phyloP scores from a whole-genome alignment of 2,888 invertebrate genomes.

The Corbicula japonica region DNA sequence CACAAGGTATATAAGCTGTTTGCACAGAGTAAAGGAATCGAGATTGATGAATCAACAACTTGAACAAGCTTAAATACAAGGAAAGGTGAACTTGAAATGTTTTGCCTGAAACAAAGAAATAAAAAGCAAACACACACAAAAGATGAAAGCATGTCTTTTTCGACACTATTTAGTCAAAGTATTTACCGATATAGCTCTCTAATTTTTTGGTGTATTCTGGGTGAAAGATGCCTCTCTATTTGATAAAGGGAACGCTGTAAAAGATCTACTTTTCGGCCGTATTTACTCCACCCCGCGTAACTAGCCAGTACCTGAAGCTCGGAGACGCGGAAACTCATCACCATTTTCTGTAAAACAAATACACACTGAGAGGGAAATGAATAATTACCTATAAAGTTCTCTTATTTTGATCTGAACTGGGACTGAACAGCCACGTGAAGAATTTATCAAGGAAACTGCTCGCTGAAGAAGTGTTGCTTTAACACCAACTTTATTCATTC shows the following conservation, averaged over 20 bases:
- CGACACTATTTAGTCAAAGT: conserved; percentile 19
- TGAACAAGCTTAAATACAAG: no score
- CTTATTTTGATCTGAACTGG: conserved; percentile 90
- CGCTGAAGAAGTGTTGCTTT: conserved; percentile 93
- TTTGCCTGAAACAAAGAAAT: conserved; percentile 7
- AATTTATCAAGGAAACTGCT: conserved; percentile 90
- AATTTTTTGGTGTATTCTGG: conserved; percentile 90
- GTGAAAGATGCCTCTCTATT: conserved; percentile 89
- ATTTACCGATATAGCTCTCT: conserved; percentile 90
- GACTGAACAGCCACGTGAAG: conserved; percentile 88
- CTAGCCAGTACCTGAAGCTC: conserved; percentile 94
- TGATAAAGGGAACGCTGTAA: conserved; percentile 92
- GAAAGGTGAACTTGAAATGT: no score
- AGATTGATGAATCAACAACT: no score
- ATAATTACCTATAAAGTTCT: conserved; percentile 89
- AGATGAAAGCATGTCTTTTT: background rate
- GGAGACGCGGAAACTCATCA: conserved; percentile 92
- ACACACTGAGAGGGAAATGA: background rate
- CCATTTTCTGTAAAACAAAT: conserved; percentile 89
- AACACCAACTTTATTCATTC: conserved; percentile 92
- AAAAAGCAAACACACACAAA: background rate
- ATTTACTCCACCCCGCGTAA: conserved; percentile 92
- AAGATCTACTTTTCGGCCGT: conserved; percentile 93
- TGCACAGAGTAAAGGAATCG: no score
- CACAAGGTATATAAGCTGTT: no score